These are phyloP conservation scores for Yponomeuta evonymella DNA, from an alignment of 2,888 invertebrate species.

Conservation along the genomic window DNA sequence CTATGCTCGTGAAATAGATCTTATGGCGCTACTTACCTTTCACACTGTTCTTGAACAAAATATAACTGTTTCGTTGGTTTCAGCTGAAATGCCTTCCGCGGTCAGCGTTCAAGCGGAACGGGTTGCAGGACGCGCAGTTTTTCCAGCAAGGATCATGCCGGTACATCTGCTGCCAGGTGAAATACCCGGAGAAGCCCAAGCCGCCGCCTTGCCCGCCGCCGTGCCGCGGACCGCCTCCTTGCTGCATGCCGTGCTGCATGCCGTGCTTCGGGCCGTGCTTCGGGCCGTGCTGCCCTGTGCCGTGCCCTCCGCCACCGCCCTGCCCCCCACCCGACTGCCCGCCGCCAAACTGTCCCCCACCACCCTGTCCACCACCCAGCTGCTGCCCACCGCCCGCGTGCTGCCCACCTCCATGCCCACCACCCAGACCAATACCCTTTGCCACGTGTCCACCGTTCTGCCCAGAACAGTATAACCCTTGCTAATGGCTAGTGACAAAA, in stretches of 20 bases:
- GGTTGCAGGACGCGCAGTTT: constrained; percentile 69
- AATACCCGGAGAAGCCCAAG: constrained; percentile 36
- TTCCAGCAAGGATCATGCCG: constrained; percentile 71
- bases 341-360: not conserved
- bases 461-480: not conserved
- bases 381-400: not conserved
- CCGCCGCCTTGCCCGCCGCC: constrained; percentile 38
- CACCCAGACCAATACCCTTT: not conserved
- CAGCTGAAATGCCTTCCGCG: constrained; percentile 70
- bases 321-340: not conserved
- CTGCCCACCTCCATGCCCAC: not conserved
- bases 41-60: too few relatives aligned
- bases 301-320: not conserved
- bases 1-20: too few relatives aligned
- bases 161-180: constrained; percentile 60
- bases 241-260: not conserved
- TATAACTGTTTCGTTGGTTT: constrained; percentile 22
- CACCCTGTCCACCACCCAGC: not conserved
- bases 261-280: constrained; percentile 1
- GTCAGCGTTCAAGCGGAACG: constrained; percentile 72
- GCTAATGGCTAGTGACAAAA: not conserved
- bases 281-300: constrained; percentile 6
- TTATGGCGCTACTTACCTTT: too few relatives aligned
- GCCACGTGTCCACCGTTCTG: not conserved
- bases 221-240: not conserved